Percentiles rank a stretch among this genome's conserved stretches.
Evolutionary conservation across 2,113 vertebrate genomes (phyloP).

Genomic region (Amphiprion ocellaris): DNA sequence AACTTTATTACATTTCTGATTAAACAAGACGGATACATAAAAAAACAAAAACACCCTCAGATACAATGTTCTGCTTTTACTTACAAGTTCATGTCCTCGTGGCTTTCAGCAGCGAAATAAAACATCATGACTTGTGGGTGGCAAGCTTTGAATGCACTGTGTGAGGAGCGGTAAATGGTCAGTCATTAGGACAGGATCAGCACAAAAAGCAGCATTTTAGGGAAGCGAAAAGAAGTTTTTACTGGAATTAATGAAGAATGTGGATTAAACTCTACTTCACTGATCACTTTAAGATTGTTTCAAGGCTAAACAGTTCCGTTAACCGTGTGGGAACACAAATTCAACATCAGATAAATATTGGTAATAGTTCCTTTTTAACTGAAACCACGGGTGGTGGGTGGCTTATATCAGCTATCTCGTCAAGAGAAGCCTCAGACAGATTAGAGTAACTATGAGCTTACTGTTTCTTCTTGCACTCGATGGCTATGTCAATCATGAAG

Average conservation of each 20-base stretch:
- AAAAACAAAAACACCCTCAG: neutral
- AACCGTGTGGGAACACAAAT: neutral
- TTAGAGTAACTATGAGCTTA: slow-evolving; percentile 78
- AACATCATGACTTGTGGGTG: slow-evolving; percentile 96
- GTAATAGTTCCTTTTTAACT: neutral
- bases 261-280: neutral
- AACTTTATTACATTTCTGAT: neutral
- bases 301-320: neutral
- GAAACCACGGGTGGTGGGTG: neutral
- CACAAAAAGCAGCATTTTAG: no score
- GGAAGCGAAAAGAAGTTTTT: no score
- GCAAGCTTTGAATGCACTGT: slow-evolving; percentile 95
- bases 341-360: neutral
- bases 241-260: neutral
- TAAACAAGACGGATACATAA: neutral
- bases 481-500: slow-evolving; percentile 93
- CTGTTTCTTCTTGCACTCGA: slow-evolving; percentile 98
- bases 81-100: slow-evolving; percentile 95
- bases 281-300: neutral
- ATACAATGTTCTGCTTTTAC: slow-evolving; percentile 50
- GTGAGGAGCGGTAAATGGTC: slow-evolving; percentile 5
- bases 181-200: neutral
- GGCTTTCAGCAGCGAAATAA: slow-evolving; percentile 96
- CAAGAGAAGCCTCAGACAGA: neutral
- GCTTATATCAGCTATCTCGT: neutral